Conservation (phyloP, 1,140 invertebrate species). For the Polypedilum pembai region DNA sequence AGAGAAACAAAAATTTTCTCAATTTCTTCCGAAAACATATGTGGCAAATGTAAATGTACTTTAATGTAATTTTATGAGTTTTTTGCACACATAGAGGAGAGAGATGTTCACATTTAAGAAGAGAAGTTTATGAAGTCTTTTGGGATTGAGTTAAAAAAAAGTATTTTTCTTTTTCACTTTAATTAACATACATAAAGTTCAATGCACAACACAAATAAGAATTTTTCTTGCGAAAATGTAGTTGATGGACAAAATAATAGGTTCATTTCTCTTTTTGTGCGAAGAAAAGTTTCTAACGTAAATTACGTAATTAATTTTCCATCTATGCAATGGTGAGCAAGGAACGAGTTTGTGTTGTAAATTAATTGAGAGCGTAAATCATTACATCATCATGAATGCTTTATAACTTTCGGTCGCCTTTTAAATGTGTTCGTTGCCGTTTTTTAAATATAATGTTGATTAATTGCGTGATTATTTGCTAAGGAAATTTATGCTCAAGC, state of each 20-base stretch:
- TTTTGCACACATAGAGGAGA: neutral
- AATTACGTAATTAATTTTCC: constrained; percentile 27
- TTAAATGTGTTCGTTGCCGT: neutral
- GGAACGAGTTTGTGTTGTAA: constrained; percentile 2
- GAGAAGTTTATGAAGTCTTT: constrained; percentile 18
- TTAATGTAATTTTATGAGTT: neutral
- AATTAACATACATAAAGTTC: constrained; percentile 19
- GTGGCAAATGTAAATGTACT: constrained; percentile 23
- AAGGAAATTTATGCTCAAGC: neutral
- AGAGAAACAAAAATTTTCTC: neutral
- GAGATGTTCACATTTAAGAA: neutral
- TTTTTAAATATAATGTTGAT: constrained; percentile 25
- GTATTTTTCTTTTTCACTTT: constrained; percentile 4
- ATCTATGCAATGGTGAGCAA: neutral
- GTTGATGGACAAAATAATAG: constrained; percentile 24
- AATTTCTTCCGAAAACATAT: neutral
- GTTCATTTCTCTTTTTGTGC: neutral
- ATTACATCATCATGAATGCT: constrained; percentile 10
- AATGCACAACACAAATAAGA: neutral
- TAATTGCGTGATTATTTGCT: neutral
- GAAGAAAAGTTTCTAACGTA: neutral
- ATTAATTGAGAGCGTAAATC: constrained; percentile 21
- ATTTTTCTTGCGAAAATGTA: neutral
- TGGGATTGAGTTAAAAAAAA: neutral
- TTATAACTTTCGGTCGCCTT: neutral